Conservation (phyloP, 2,113 vertebrate genomes). For the Albula goreensis region DNA sequence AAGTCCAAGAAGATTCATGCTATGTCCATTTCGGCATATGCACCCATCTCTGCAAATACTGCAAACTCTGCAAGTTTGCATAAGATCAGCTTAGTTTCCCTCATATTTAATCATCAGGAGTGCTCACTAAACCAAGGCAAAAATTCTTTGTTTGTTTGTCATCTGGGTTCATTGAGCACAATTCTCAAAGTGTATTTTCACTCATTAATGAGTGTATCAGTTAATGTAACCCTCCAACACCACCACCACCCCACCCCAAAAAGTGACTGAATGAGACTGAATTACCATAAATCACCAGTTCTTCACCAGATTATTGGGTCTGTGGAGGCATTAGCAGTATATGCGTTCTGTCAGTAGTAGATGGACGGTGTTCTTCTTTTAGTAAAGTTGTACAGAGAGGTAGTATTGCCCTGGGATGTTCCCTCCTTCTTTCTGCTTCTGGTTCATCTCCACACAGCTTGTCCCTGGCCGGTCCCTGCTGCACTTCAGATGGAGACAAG, state of each 20-base stretch:
- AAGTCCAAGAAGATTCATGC: not conserved
- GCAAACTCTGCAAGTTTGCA: not conserved
- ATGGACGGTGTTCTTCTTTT: not conserved
- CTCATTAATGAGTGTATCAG: not conserved
- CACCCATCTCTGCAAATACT: not conserved
- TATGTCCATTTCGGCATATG: not conserved
- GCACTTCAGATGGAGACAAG: not conserved
- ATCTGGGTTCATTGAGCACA: not conserved
- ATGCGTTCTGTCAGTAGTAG: not conserved
- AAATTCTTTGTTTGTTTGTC: slow-evolving; percentile 26
- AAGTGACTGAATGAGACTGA: no score
- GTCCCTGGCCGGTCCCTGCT: not conserved
- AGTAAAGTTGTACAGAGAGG: not conserved
- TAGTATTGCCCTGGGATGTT: not conserved
- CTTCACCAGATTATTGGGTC: not conserved
- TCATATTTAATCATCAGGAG: not conserved
- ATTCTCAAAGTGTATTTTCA: not conserved
- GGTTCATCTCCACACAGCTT: no score
- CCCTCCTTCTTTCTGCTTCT: not conserved
- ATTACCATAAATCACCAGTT: not conserved
- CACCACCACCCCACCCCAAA: no score
- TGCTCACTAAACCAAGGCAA: slow-evolving; percentile 41
- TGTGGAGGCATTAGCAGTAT: not conserved
- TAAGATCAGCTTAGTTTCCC: not conserved
- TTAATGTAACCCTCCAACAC: not conserved